phyloP scores from a whole-genome alignment of 2,113 vertebrate genomes.

The Parotia lawesii region DNA sequence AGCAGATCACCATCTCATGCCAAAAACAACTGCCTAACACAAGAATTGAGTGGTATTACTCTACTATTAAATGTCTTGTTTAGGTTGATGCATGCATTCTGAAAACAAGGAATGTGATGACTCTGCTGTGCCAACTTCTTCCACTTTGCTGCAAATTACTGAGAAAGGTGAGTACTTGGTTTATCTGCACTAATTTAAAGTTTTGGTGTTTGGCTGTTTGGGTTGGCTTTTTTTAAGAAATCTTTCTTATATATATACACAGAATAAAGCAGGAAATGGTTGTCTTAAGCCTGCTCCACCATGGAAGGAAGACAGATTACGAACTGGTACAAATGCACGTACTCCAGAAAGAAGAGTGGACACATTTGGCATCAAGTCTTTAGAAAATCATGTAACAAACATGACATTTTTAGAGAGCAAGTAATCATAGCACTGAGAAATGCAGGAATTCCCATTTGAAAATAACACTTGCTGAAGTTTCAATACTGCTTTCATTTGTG shows the following conservation, averaged over 20 bases:
- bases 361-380: slow-evolving; percentile 76
- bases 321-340: slow-evolving; percentile 72
- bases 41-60: neutral
- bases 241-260: neutral
- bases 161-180: slow-evolving; percentile 77
- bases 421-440: slow-evolving; percentile 59
- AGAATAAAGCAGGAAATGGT: slow-evolving; percentile 80
- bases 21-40: neutral
- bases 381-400: slow-evolving; percentile 82
- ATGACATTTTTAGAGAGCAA: slow-evolving; percentile 87
- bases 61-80: neutral
- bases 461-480: slow-evolving; percentile 22
- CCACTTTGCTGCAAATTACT: slow-evolving; percentile 85
- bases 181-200: neutral
- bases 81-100: slow-evolving; percentile 92
- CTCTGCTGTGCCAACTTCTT: slow-evolving; percentile 80
- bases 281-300: slow-evolving; percentile 77
- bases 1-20: neutral
- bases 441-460: slow-evolving; percentile 23
- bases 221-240: neutral
- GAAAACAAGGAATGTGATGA: slow-evolving; percentile 82
- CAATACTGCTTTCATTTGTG: slow-evolving; percentile 64
- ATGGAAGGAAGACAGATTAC: slow-evolving; percentile 82
- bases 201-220: neutral
- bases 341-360: slow-evolving; percentile 74